These are phyloP conservation scores for Perdita meconis DNA, from an alignment of 2,888 invertebrate genomes.

Conservation along the genomic window DNA sequence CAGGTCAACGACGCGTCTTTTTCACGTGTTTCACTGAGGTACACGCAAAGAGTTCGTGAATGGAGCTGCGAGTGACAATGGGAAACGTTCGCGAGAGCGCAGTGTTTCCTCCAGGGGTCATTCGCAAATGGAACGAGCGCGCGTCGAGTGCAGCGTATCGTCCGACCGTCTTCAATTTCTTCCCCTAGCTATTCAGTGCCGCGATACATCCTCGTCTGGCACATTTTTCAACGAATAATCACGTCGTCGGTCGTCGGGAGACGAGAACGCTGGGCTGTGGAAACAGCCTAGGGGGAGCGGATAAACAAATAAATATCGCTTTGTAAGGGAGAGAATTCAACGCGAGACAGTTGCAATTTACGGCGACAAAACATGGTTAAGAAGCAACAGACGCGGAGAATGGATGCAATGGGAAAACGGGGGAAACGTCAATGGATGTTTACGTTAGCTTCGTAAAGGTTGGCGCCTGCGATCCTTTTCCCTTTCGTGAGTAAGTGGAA, in stretches of 20 bases:
- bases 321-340: not conserved
- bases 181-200: not conserved
- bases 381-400: conserved; percentile 3
- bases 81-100: conserved; percentile 36
- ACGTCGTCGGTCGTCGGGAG: not conserved
- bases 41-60: conserved; percentile 22
- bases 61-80: conserved; percentile 45
- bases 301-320: conserved; percentile 25
- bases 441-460: conserved; percentile 13
- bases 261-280: not conserved
- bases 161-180: conserved; percentile 17
- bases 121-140: not conserved
- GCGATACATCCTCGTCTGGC: not conserved
- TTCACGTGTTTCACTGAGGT: conserved; percentile 32
- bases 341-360: conserved; percentile 11
- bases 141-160: not conserved
- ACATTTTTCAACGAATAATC: not conserved
- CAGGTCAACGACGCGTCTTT: conserved; percentile 10
- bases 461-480: conserved; percentile 7
- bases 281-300: not conserved
- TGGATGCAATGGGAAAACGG: conserved; percentile 25
- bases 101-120: conserved; percentile 3
- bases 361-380: conserved; percentile 15
- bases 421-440: conserved; percentile 42
- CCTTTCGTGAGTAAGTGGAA: conserved; percentile 11